Conservation (phyloP, 2,888 invertebrate genomes). For the Chamaedrilus cognettii region DNA sequence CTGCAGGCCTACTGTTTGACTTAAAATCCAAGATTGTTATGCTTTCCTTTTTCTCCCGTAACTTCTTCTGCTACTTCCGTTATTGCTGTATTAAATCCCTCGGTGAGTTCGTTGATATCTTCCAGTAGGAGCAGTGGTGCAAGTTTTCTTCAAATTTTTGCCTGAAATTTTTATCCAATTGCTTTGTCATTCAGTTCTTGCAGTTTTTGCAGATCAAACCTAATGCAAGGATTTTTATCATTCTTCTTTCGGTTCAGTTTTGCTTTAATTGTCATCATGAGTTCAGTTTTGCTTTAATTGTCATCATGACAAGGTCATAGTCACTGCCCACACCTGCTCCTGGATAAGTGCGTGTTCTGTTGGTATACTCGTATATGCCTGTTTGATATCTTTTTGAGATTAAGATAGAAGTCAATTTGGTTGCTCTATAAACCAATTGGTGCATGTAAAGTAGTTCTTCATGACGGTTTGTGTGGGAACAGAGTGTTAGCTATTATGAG, state of each 20-base stretch:
- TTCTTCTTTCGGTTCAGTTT: background rate
- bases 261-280: background rate
- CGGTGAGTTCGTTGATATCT: background rate
- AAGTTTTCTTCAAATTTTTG: background rate
- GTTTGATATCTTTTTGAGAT: background rate
- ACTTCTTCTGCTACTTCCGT: too few species aligned
- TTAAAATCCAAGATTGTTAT: too few species aligned
- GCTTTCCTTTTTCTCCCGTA: too few species aligned
- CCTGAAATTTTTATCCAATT: background rate
- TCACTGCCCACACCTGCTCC: background rate
- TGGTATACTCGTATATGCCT: background rate
- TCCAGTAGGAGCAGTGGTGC: background rate
- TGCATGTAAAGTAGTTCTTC: background rate
- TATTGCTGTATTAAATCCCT: too few species aligned
- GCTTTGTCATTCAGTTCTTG: background rate
- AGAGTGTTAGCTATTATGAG: background rate
- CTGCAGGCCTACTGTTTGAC: too few species aligned
- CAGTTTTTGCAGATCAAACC: background rate
- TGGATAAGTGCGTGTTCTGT: background rate
- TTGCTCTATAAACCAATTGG: background rate
- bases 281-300: background rate
- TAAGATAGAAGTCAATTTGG: background rate
- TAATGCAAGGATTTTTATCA: background rate
- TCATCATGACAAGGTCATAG: background rate
- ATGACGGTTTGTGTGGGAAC: background rate